Conservation (phyloP, 2,888 invertebrate species). For the Tineola bisselliella region DNA sequence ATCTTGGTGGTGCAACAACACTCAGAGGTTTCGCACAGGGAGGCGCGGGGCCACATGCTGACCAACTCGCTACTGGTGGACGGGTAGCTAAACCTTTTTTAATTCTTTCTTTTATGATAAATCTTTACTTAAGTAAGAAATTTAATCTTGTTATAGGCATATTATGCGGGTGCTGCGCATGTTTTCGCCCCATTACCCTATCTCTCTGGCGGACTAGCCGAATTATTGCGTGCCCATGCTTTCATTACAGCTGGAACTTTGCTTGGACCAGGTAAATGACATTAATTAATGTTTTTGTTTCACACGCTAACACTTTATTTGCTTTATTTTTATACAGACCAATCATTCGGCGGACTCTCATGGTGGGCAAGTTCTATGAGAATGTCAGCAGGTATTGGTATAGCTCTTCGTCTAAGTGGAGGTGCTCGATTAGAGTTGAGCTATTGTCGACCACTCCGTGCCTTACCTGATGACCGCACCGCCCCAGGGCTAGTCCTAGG, state of each 20-base stretch:
- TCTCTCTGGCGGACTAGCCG: constrained; percentile 81
- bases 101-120: too few species aligned
- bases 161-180: constrained; percentile 89
- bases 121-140: too few species aligned
- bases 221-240: constrained; percentile 86
- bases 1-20: constrained; percentile 89
- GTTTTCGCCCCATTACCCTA: constrained; percentile 92
- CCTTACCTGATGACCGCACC: constrained; percentile 71
- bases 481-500: constrained; percentile 84
- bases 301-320: background rate
- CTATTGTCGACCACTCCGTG: constrained; percentile 84
- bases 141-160: constrained; percentile 58
- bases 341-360: constrained; percentile 27
- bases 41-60: constrained; percentile 86
- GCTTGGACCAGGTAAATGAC: constrained; percentile 40
- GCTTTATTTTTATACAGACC: background rate
- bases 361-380: constrained; percentile 64
- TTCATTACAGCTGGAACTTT: constrained; percentile 92
- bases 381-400: constrained; percentile 82
- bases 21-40: constrained; percentile 88
- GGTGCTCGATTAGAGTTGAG: constrained; percentile 95
- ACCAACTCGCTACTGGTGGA: constrained; percentile 79
- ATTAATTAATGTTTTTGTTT: background rate
- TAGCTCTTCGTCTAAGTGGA: constrained; percentile 81
- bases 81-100: constrained; percentile 54